Evolutionary conservation across 30 jellyfish, hydroid and myxozoan species (phyloP).

Genomic region (Cassiopea andromeda): DNA sequence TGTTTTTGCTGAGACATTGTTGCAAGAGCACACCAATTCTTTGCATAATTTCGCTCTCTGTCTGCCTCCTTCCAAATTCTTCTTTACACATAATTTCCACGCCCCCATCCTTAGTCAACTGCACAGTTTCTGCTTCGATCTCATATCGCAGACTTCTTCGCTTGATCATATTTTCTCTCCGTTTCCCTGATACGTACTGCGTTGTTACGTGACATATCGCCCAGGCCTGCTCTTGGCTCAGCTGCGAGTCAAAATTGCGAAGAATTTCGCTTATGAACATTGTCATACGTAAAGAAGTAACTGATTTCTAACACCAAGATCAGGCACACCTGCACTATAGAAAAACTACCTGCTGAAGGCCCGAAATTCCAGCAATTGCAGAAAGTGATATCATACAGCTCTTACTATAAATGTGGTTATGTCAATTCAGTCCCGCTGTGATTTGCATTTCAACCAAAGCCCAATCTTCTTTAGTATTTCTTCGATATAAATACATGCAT

Average conservation of each 20-base stretch:
- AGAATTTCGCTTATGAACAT: constrained; percentile 83
- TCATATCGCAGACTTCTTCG: constrained; percentile 44
- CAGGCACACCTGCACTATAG: background rate
- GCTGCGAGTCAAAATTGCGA: constrained; percentile 75
- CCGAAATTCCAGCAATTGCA: background rate
- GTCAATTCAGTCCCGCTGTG: background rate
- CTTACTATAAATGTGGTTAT: background rate
- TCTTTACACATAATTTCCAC: constrained; percentile 50
- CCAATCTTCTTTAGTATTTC: no score
- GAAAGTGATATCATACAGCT: background rate
- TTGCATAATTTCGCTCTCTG: constrained; percentile 76
- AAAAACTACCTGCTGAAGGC: background rate
- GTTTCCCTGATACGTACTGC: constrained; percentile 19
- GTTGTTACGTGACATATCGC: constrained; percentile 73
- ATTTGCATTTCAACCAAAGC: background rate
- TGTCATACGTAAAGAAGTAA: background rate
- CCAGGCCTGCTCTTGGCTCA: constrained; percentile 97
- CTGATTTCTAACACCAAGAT: background rate
- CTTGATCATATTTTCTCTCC: constrained; percentile 61
- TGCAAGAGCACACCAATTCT: constrained; percentile 72
- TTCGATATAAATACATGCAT: no score
- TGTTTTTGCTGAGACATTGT: constrained; percentile 75
- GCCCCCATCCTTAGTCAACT: constrained; percentile 68
- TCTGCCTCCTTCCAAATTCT: constrained; percentile 65
- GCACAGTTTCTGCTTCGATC: constrained; percentile 58